These are phyloP conservation scores for Pocota personata DNA, from an alignment of 2,888 invertebrate genomes.

Conservation along the genomic window DNA sequence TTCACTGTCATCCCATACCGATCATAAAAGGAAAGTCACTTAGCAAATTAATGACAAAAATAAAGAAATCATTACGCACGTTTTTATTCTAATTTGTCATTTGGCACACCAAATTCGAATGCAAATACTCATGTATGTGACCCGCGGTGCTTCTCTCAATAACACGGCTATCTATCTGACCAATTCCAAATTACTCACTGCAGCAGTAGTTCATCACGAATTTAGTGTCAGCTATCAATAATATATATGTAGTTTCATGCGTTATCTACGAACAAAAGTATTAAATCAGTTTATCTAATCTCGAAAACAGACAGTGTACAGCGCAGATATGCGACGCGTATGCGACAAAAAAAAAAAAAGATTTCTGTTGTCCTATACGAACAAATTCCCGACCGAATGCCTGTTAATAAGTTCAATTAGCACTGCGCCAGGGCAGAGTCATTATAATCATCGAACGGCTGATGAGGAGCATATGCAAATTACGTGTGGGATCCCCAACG, in stretches of 20 bases:
- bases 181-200: not conserved
- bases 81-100: conserved; percentile 17
- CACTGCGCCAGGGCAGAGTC: conserved; percentile 5
- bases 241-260: not conserved
- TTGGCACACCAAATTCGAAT: not conserved
- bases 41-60: conserved; percentile 31
- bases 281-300: conserved; percentile 51
- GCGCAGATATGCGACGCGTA: not conserved
- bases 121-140: not conserved
- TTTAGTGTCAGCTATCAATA: not conserved
- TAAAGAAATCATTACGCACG: conserved; percentile 1
- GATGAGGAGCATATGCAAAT: conserved; percentile 43
- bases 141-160: not conserved
- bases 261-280: conserved; percentile 26
- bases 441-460: not conserved
- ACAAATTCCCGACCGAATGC: conserved; percentile 1
- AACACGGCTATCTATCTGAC: not conserved
- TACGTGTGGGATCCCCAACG: conserved; percentile 40
- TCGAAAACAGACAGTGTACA: conserved; percentile 5
- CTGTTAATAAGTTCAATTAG: conserved; percentile 52
- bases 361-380: not conserved
- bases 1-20: conserved; percentile 6
- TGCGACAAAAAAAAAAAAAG: not conserved
- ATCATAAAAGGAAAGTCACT: conserved; percentile 12
- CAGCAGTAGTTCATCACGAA: not conserved